phyloP scores from a whole-genome alignment of 2,113 vertebrate genomes.

The Origma solitaria region DNA sequence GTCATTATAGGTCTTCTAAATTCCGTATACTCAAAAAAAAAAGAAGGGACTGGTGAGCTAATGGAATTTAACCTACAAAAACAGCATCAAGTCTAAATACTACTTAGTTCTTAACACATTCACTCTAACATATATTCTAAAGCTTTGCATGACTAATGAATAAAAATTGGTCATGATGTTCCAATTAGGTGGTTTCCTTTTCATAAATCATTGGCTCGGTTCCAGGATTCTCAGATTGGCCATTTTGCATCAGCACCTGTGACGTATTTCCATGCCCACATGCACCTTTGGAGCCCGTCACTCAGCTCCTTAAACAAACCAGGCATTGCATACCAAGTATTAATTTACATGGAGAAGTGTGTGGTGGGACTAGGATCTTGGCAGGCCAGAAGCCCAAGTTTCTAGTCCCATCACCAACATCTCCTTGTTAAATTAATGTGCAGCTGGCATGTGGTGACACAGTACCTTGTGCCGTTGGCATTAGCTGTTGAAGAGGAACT shows the following conservation, averaged over 20 bases:
- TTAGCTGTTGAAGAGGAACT: conserved; percentile 98
- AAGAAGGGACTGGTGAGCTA: background rate
- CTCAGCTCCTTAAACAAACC: conserved; percentile 51
- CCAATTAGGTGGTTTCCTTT: conserved; percentile 10
- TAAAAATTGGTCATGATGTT: background rate
- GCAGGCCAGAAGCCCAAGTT: background rate
- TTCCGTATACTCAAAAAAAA: background rate
- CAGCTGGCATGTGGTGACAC: conserved; percentile 67
- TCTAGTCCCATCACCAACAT: conserved; percentile 53
- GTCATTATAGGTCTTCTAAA: background rate
- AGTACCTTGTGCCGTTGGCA: conserved; percentile 99
- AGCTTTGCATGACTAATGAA: background rate
- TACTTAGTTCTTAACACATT: background rate
- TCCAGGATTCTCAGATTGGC: conserved; percentile 11
- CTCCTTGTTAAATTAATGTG: conserved; percentile 77
- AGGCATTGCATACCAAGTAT: conserved; percentile 66
- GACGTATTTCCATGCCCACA: conserved; percentile 65
- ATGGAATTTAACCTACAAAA: background rate
- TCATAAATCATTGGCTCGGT: background rate
- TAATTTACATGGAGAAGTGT: conserved; percentile 66
- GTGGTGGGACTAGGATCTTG: conserved; percentile 46
- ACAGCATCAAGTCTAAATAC: background rate
- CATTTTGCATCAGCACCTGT: conserved; percentile 43
- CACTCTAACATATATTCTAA: background rate
- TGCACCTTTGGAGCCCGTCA: conserved; percentile 59